Conservation (phyloP, 2,888 invertebrate species). For the Notocelia uddmanniana region DNA sequence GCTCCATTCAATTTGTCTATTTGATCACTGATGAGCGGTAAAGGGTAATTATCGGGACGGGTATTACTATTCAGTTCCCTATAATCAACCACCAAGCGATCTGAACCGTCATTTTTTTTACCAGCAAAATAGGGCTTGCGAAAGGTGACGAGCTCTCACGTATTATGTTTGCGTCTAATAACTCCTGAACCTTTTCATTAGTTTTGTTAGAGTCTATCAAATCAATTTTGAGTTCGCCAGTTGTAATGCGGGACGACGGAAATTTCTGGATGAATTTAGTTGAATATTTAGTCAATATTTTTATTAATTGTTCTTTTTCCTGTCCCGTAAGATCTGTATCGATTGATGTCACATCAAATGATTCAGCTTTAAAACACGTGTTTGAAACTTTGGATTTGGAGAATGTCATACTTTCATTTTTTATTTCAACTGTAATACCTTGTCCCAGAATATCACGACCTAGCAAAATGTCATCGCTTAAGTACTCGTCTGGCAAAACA, state of each 20-base stretch:
- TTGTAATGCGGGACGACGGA: conserved; percentile 25
- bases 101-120: conserved; percentile 46
- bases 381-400: background rate
- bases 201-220: conserved; percentile 23
- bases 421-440: conserved; percentile 20
- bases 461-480: conserved; percentile 4
- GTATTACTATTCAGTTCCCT: conserved; percentile 47
- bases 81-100: conserved; percentile 48
- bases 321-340: conserved; percentile 30
- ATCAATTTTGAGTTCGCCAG: conserved; percentile 25
- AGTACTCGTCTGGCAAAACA: conserved; percentile 6
- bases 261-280: conserved; percentile 21
- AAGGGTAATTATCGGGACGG: conserved; percentile 30
- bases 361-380: background rate
- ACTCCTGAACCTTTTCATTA: conserved; percentile 13
- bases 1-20: conserved; percentile 30
- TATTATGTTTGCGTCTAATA: conserved; percentile 33
- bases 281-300: conserved; percentile 1
- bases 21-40: conserved; percentile 35
- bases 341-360: background rate
- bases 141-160: conserved; percentile 39
- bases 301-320: background rate
- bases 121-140: conserved; percentile 47
- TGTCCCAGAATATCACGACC: conserved; percentile 30
- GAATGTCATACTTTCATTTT: background rate